Percentiles rank a stretch among this genome's conserved stretches.
Evolutionary conservation across 1,140 invertebrate species (phyloP).

Genomic region (Aleiodes sp.): DNA sequence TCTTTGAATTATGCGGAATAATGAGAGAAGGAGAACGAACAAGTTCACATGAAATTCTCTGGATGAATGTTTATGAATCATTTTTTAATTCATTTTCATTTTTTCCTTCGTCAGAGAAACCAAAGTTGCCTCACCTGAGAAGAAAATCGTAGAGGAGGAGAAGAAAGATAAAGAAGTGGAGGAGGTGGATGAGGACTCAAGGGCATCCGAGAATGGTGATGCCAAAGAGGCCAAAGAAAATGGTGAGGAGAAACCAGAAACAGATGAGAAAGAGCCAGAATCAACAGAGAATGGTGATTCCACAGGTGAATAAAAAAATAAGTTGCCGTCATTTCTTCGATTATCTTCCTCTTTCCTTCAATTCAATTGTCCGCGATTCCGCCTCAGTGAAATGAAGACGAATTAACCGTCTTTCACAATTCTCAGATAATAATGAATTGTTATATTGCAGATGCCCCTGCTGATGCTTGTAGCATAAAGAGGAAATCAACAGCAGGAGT

Average conservation of each 20-base stretch:
- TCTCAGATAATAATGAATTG: constrained; percentile 37
- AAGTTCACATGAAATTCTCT: not conserved
- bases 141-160: constrained; percentile 59
- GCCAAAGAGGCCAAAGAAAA: constrained; percentile 66
- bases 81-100: constrained; percentile 13
- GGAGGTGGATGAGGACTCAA: constrained; percentile 60
- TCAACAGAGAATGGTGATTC: constrained; percentile 71
- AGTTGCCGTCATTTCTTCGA: not conserved
- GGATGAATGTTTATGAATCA: not conserved
- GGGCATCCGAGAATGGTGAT: constrained; percentile 61
- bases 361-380: no score
- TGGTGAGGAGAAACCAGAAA: constrained; percentile 63
- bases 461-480: constrained; percentile 69
- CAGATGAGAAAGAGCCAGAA: constrained; percentile 68
- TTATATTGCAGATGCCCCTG: constrained; percentile 50
- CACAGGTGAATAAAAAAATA: constrained; percentile 58
- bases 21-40: not conserved
- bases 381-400: no score
- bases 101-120: constrained; percentile 53
- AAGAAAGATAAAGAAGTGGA: constrained; percentile 56
- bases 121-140: constrained; percentile 70
- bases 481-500: constrained; percentile 73
- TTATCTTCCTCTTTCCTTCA: not conserved
- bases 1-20: no score
- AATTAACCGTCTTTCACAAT: no score